Conservation (phyloP, 2,113 vertebrate genomes). For the Daboia siamensis region DNA sequence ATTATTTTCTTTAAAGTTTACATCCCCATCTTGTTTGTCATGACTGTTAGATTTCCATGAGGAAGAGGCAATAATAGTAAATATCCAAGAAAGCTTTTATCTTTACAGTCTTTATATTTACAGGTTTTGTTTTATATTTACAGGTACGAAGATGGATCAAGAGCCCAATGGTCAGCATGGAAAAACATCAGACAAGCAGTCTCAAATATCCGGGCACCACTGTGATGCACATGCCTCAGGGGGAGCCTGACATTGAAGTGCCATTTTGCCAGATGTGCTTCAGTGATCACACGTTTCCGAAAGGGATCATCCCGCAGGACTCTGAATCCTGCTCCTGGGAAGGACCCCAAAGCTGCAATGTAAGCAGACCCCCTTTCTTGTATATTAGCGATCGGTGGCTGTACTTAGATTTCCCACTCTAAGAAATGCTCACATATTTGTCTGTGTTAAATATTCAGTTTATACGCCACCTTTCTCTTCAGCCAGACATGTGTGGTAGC, state of each 20-base stretch:
- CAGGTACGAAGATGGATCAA: constrained; percentile 96
- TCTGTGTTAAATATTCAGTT: not conserved
- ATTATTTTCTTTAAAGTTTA: not conserved
- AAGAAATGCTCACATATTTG: not conserved
- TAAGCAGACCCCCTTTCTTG: constrained; percentile 60
- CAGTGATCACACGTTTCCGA: constrained; percentile 72
- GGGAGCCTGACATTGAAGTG: constrained; percentile 78
- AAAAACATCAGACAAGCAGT: constrained; percentile 80
- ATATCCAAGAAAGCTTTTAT: not conserved
- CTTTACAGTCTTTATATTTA: not conserved
- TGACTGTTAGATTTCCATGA: not conserved
- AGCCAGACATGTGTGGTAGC: not conserved
- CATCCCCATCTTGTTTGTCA: not conserved
- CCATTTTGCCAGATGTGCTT: constrained; percentile 77
- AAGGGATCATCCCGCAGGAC: constrained; percentile 70
- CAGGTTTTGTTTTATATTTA: constrained; percentile 4
- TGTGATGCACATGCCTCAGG: constrained; percentile 71
- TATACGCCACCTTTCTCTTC: not conserved
- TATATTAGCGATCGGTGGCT: not conserved
- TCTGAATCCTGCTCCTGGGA: constrained; percentile 75
- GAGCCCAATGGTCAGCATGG: constrained; percentile 84
- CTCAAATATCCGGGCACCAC: constrained; percentile 78
- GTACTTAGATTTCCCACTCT: not conserved
- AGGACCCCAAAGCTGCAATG: constrained; percentile 80
- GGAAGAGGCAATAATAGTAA: not conserved